phyloP scores from a whole-genome alignment of 2,113 vertebrate species.

The Perca flavescens region DNA sequence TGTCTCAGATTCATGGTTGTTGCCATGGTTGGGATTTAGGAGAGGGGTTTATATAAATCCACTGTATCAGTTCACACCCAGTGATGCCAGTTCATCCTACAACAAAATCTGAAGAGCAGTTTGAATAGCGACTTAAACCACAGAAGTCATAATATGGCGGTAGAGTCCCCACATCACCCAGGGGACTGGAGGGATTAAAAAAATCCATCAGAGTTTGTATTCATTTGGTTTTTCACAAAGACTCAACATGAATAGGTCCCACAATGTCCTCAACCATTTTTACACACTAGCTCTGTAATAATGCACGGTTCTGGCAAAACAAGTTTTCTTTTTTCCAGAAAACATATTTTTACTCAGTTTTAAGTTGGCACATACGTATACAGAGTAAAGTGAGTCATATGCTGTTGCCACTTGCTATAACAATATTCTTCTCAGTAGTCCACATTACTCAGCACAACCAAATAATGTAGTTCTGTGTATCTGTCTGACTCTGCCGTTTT shows the following conservation, averaged over 20 bases:
- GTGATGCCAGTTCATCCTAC: neutral
- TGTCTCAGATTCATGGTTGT: neutral
- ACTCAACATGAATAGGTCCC: neutral
- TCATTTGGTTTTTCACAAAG: slow-evolving; percentile 24
- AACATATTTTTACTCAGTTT: slow-evolving; percentile 2
- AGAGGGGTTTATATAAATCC: neutral
- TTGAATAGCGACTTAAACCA: neutral
- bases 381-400: neutral
- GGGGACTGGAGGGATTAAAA: slow-evolving; percentile 30
- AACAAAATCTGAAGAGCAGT: slow-evolving; percentile 4
- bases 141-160: neutral
- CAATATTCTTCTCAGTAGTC: neutral
- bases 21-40: neutral
- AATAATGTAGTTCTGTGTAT: slow-evolving; percentile 7
- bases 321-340: neutral
- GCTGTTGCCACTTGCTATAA: slow-evolving; percentile 4
- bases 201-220: slow-evolving; percentile 24
- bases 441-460: neutral
- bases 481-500: slow-evolving; percentile 12
- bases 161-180: neutral
- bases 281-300: neutral
- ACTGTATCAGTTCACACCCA: neutral
- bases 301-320: neutral
- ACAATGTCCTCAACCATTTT: neutral
- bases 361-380: neutral